Percentiles rank a stretch among this genome's conserved stretches.
Evolutionary conservation across 2,888 invertebrate genomes (phyloP).

Genomic region (Napeogenes sylphis): DNA sequence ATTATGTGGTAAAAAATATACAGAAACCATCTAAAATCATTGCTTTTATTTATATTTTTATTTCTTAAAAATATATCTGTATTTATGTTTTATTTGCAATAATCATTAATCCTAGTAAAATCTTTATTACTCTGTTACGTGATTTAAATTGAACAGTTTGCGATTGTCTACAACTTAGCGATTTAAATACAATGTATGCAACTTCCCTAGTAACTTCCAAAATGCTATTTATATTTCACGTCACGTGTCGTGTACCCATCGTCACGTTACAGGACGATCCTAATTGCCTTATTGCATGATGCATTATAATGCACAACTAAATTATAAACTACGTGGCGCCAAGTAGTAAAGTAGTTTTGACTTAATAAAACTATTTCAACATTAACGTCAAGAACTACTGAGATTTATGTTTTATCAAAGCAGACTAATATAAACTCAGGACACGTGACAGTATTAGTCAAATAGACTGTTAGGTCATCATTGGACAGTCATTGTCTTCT

Average conservation of each 20-base stretch:
- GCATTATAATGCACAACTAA: slow-evolving; percentile 45
- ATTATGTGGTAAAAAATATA: no score
- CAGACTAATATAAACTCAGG: neutral
- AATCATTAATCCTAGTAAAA: no score
- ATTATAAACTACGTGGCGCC: slow-evolving; percentile 33
- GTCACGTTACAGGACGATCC: slow-evolving; percentile 43
- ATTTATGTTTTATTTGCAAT: no score
- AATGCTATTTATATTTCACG: slow-evolving; percentile 36
- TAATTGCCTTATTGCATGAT: slow-evolving; percentile 49
- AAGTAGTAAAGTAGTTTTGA: neutral
- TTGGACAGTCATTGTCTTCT: neutral
- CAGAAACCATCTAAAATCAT: no score
- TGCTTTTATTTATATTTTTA: no score
- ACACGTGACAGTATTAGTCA: neutral
- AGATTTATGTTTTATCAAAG: neutral
- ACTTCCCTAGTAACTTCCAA: slow-evolving; percentile 29
- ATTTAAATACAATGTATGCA: slow-evolving; percentile 36
- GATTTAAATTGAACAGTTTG: neutral
- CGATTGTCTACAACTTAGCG: slow-evolving; percentile 2
- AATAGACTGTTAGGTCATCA: slow-evolving; percentile 5
- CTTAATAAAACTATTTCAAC: no score
- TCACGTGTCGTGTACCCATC: slow-evolving; percentile 40
- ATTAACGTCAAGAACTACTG: no score
- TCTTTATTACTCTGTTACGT: no score
- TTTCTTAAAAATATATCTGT: no score